phyloP scores from a whole-genome alignment of 2,888 invertebrate genomes.

The Acanthosepion pharaonis region DNA sequence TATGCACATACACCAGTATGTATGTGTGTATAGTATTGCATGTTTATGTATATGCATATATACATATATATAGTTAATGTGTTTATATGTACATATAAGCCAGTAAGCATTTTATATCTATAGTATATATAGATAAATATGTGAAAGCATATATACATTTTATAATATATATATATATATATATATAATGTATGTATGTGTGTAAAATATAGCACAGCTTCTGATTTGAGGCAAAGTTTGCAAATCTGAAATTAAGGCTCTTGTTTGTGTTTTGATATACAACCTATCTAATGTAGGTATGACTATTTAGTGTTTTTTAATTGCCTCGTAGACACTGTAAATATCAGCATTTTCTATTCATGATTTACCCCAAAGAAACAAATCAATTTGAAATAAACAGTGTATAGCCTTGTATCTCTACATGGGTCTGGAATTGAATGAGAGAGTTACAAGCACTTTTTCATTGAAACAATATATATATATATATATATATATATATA shows the following conservation, averaged over 20 bases:
- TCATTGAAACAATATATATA: neutral
- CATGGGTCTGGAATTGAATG: neutral
- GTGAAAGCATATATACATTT: neutral
- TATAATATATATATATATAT: conserved; percentile 37
- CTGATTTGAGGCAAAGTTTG: neutral
- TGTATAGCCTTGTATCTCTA: conserved; percentile 23
- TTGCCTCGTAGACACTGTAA: conserved; percentile 43
- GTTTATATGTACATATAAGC: neutral
- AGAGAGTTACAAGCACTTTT: conserved; percentile 43
- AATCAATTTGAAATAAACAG: neutral
- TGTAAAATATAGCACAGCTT: neutral
- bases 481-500: neutral
- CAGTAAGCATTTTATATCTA: neutral
- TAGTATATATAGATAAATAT: neutral
- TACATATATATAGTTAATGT: neutral
- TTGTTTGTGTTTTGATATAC: conserved; percentile 4
- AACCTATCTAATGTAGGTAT: conserved; percentile 15
- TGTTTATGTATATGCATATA: conserved; percentile 3
- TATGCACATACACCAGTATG: neutral
- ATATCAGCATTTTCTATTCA: conserved; percentile 44
- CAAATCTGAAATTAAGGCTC: conserved; percentile 6
- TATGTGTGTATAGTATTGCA: conserved; percentile 24
- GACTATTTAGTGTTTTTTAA: conserved; percentile 6
- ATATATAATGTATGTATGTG: neutral
- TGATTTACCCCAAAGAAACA: conserved; percentile 22